A percentile compares a stretch with the other conserved stretches of the same genome.
Evolutionary conservation across 2,888 invertebrate genomes (phyloP).

Genomic region (Mesochorus sp.): DNA sequence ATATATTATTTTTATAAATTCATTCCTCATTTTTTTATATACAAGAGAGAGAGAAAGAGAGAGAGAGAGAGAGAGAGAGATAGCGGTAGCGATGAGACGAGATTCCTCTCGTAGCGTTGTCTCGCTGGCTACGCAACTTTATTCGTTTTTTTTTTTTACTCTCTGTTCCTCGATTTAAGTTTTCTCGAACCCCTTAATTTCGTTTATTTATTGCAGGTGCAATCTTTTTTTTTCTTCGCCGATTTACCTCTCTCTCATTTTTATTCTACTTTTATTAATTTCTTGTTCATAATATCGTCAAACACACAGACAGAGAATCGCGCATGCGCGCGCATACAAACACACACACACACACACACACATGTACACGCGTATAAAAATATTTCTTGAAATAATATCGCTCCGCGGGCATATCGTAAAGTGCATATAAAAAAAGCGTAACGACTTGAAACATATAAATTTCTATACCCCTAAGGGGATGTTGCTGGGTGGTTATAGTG

Average conservation of each 20-base stretch:
- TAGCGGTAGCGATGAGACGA: too few species aligned
- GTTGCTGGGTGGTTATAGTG: conserved; percentile 40
- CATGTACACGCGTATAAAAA: conserved; percentile 13
- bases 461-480: conserved; percentile 60
- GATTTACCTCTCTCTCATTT: background rate
- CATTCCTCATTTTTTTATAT: background rate
- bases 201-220: conserved; percentile 3
- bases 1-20: background rate
- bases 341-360: conserved; percentile 18
- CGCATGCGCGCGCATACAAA: background rate
- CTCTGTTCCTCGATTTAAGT: conserved; percentile 4
- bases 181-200: too few species aligned
- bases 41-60: too few species aligned
- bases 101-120: too few species aligned
- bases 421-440: conserved; percentile 76
- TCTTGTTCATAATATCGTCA: conserved; percentile 14
- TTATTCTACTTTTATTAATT: conserved; percentile 33
- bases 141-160: too few species aligned
- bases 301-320: background rate
- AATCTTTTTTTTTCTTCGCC: background rate
- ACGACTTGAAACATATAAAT: conserved; percentile 72
- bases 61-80: too few species aligned
- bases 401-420: conserved; percentile 66
- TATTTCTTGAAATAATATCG: conserved; percentile 66
- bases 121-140: too few species aligned